Evolutionary conservation across 2,797 vertebrate species (phyloP), one percentile per base, ranked within the genome.

Genomic region (Acanthurus leucopareius): DNA sequence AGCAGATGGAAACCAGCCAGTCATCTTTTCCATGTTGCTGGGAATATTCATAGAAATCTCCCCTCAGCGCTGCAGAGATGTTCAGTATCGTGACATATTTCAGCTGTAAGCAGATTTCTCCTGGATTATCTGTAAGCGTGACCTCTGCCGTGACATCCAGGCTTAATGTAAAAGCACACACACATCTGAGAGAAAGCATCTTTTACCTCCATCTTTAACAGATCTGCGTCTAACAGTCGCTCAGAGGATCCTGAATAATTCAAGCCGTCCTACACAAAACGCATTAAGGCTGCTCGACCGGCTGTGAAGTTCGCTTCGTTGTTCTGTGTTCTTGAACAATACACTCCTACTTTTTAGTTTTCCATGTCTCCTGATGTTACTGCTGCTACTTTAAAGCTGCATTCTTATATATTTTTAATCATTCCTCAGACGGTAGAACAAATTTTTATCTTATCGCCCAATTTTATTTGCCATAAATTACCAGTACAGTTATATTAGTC

Each of bases 81-180:
- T 25, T 11, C 13, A 14, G 22, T 52, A 28, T 0, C 52, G 32
- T 13, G 28, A 60, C 54, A 62, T 69, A 20, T 66, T 70, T 40
- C 35, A 14, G 10, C 28, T 20, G 20, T 42, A n/a, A 73, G 28
- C 45, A 53, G 63, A 70, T 63, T 69, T 59, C 56, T 60, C 7
- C n/a, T 61, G 75, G 62, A 47, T 67, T 28, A 71, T 67, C 73
- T 57, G 5, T 3, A 5, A 38, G 20, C 40, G 0, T 15, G 72
- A 60, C 54, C 71, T 63, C 47, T 40, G 57, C 56, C 38, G 67
- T 38, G 13, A 62, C 61, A 64, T 19, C 10, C 56, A 48, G 52
- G 35, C 47, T 70, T 17, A 62, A 67, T 58, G 75, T 38, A 57
- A 62, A 42, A 64, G 57, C 25, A 25, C 25, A 25, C 67, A 67